Evolutionary conservation across 2,888 invertebrate species (phyloP), one percentile per base, ranked within the genome.

Genomic region (Leucophora obtusa): DNA sequence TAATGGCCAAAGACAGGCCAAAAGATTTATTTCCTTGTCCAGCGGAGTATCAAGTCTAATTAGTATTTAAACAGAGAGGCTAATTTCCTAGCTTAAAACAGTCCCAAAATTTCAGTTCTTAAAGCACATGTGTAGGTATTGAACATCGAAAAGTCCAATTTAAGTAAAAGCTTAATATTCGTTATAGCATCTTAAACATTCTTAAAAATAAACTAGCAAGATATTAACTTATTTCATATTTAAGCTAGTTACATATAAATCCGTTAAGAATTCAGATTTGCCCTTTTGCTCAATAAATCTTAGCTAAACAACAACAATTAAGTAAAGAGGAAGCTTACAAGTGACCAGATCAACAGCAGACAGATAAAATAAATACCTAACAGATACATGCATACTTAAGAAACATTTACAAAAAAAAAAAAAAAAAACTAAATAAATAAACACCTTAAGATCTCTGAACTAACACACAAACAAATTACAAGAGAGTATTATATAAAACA

Each of bases 321-420:
- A 33, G 18, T 56, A 54, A 63, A 53, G 74, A 63, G 53, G 74
- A 66, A 63, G 47, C 63, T 68, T 53, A 68, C 74, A 75, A 66
- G 74, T 68, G 68, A 66, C 43, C 43, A 47, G 3, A 47, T n/a
- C 43, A 47, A 47, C 43, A 47, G n/a, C 5, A 47, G 43, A n/a
- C 43, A n/a, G 43, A 47, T 47, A 47, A 47, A 47, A 47, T n/a
- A 47, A n/a, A 47, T n/a, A 38, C 43, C 43, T 1, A 28, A 18
- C 17, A 17, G 0, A 18, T 18, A 11, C 24, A 38, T 35, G 9
- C 24, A 35, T 38, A 35, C 21, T 56, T 28, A 17, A 33, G 33
- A 47, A 47, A n/a, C 2, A 47, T n/a, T 3, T n/a, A 47, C 2
- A 47, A 47, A 43, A 43, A 14, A 11, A 14, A 47, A 6, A 47